Conservation (phyloP, 2,888 invertebrate genomes). For the Cacoxenus indagator region DNA sequence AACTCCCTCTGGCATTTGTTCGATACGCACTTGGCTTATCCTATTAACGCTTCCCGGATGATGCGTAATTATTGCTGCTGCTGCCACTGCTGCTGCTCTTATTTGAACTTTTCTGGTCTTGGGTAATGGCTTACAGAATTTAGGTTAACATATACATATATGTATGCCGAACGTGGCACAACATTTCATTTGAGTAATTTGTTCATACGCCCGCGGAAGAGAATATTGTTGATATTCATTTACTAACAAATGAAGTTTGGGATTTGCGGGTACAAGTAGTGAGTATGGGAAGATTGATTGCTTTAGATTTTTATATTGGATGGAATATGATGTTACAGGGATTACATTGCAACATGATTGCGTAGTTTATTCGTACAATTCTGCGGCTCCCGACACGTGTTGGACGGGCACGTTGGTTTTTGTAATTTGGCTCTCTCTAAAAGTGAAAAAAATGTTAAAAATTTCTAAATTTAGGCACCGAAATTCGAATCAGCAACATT, state of each 20-base stretch:
- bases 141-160: conserved; percentile 17
- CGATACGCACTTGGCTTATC: neutral
- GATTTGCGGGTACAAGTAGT: conserved; percentile 33
- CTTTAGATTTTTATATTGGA: neutral
- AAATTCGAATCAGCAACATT: too few relatives aligned
- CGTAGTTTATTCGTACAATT: too few relatives aligned
- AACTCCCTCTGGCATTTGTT: too few relatives aligned
- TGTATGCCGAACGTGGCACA: conserved; percentile 36
- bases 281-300: conserved; percentile 14
- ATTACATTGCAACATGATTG: neutral
- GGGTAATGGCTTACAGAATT: conserved; percentile 26
- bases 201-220: conserved; percentile 24
- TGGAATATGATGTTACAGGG: too few relatives aligned
- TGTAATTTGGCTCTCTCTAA: too few relatives aligned
- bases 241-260: conserved; percentile 58
- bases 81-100: too few relatives aligned
- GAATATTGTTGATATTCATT: conserved; percentile 50
- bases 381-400: too few relatives aligned
- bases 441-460: too few relatives aligned
- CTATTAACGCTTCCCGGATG: conserved; percentile 38
- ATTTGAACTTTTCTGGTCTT: conserved; percentile 50
- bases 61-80: conserved; percentile 55
- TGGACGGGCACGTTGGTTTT: too few relatives aligned
- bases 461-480: too few relatives aligned
- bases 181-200: conserved; percentile 56